Percentiles rank a stretch among this genome's conserved stretches.
Evolutionary conservation across 2,888 invertebrate genomes (phyloP).

Genomic region (Tipula vernalis): DNA sequence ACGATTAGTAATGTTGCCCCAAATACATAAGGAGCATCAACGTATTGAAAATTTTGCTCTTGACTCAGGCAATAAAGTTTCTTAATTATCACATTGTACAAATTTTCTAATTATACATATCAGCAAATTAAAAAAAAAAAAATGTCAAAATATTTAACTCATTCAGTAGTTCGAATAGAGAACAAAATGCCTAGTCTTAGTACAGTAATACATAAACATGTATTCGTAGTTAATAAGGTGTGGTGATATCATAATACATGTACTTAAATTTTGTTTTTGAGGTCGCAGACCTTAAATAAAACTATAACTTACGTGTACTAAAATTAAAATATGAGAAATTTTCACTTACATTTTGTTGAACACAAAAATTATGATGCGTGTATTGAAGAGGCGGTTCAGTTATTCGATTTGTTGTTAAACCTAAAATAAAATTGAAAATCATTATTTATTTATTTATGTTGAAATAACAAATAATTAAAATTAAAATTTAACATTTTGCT

Average conservation of each 20-base stretch:
- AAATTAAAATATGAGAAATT: not conserved
- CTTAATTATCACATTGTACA: not conserved
- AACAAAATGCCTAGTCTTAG: not conserved
- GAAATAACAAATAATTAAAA: too few species aligned
- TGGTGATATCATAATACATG: not conserved
- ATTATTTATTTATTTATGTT: not conserved
- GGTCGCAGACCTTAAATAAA: not conserved
- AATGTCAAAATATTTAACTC: not conserved
- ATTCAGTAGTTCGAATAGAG: not conserved
- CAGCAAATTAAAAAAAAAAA: not conserved
- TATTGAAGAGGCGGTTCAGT: not conserved
- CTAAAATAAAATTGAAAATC: not conserved
- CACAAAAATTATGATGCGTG: not conserved
- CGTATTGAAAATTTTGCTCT: not conserved
- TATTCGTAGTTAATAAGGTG: not conserved
- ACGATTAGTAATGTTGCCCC: not conserved
- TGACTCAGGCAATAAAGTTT: not conserved
- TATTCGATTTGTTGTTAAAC: not conserved
- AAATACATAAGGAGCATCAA: not conserved
- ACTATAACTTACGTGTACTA: not conserved
- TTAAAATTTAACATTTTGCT: too few species aligned
- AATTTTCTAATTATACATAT: not conserved
- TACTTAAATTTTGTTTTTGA: not conserved
- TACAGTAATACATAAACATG: not conserved
- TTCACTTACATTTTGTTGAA: not conserved